phyloP scores from a whole-genome alignment of 2,797 vertebrate species.

The Pangasius sanitwongsei region DNA sequence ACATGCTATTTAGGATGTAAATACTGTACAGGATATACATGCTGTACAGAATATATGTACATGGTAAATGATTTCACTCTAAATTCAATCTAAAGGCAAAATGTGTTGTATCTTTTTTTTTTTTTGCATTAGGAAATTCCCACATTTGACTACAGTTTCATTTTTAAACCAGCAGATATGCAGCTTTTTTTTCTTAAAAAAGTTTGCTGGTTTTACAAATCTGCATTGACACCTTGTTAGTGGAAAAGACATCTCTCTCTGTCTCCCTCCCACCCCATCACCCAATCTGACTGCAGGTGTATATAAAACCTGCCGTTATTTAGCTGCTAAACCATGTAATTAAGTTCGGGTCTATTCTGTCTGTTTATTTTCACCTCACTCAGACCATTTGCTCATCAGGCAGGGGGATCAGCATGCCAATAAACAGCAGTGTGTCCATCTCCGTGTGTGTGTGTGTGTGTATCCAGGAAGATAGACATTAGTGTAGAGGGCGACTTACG shows the following conservation, averaged over 20 bases:
- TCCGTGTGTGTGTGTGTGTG: conserved; percentile 19
- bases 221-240: not conserved
- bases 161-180: not conserved
- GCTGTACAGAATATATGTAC: not conserved
- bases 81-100: not conserved
- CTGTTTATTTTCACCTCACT: conserved; percentile 38
- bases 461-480: not conserved
- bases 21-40: not conserved
- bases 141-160: not conserved
- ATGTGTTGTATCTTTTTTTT: not conserved
- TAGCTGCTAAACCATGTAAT: conserved; percentile 29
- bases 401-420: conserved; percentile 24
- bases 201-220: not conserved
- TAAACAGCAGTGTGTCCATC: conserved; percentile 27
- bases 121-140: not conserved
- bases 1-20: not conserved
- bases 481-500: conserved; percentile 11
- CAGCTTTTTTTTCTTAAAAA: not conserved
- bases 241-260: not conserved
- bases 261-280: not conserved
- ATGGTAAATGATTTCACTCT: not conserved
- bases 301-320: conserved; percentile 10
- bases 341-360: conserved; percentile 29
- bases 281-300: conserved; percentile 23
- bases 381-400: conserved; percentile 35